These are phyloP conservation scores for Aleiodes alternator DNA, from an alignment of 2,888 invertebrate genomes.

Conservation along the genomic window DNA sequence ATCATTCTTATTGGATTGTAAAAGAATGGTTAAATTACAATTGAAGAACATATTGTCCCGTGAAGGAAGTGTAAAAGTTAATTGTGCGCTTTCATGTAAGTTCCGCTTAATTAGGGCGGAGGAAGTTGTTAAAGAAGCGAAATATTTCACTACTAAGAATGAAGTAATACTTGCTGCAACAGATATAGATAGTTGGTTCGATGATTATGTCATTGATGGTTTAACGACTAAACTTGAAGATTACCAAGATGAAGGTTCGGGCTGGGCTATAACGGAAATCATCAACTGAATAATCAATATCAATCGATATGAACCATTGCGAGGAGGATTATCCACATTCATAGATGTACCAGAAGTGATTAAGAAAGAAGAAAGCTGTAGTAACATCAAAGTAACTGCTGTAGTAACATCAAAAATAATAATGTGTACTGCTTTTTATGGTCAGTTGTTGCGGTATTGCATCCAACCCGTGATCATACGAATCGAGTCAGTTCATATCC, in stretches of 20 bases:
- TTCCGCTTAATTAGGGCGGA: constrained; percentile 24
- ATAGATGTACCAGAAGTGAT: constrained; percentile 50
- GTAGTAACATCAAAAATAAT: constrained; percentile 59
- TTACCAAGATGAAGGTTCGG: constrained; percentile 51
- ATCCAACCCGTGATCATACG: neutral
- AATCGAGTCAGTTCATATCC: neutral
- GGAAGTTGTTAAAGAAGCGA: constrained; percentile 47
- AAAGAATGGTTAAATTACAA: constrained; percentile 3
- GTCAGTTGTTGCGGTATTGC: constrained; percentile 52
- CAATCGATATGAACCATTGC: constrained; percentile 50
- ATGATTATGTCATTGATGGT: constrained; percentile 43
- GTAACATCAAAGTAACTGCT: too few species aligned
- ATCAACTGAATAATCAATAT: constrained; percentile 53
- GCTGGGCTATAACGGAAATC: constrained; percentile 52
- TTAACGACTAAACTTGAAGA: constrained; percentile 55
- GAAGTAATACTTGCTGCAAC: constrained; percentile 51
- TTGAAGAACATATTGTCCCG: neutral
- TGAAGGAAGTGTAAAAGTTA: constrained; percentile 34
- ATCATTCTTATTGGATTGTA: constrained; percentile 28
- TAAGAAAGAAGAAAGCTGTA: constrained; percentile 53
- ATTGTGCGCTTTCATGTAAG: constrained; percentile 37
- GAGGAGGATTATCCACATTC: constrained; percentile 52
- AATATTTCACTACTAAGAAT: constrained; percentile 58
- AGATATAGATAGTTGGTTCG: constrained; percentile 52
- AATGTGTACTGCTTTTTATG: constrained; percentile 56